Evolutionary conservation across 2,113 vertebrate genomes (phyloP).

Genomic region (Gymnogyps californianus): DNA sequence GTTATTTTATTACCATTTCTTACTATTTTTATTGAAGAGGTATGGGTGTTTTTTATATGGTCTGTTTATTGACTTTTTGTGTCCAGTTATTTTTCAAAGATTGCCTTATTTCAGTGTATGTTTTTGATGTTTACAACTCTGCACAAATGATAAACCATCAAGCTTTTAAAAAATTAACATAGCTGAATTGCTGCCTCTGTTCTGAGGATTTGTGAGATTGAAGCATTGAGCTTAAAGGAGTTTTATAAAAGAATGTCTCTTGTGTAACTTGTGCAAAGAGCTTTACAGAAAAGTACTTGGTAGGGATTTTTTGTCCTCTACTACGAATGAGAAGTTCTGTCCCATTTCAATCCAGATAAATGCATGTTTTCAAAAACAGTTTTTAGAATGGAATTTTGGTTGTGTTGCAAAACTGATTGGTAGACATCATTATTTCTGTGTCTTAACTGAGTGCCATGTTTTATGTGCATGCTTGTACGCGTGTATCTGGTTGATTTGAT

Average conservation of each 20-base stretch:
- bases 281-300: slow-evolving; percentile 19
- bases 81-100: slow-evolving; percentile 26
- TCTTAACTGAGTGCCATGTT: not conserved
- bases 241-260: slow-evolving; percentile 39
- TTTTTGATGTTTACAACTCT: not conserved
- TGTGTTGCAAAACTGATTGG: slow-evolving; percentile 3
- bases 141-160: slow-evolving; percentile 2
- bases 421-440: not conserved
- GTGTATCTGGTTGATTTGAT: not conserved
- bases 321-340: not conserved
- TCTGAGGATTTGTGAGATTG: slow-evolving; percentile 61
- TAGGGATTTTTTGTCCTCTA: not conserved
- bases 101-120: slow-evolving; percentile 23
- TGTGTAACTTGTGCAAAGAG: not conserved
- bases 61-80: slow-evolving; percentile 50
- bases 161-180: not conserved
- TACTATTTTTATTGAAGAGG: slow-evolving; percentile 14
- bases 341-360: not conserved
- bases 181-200: slow-evolving; percentile 43
- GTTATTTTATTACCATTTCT: slow-evolving; percentile 18
- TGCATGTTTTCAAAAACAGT: not conserved
- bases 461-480: not conserved
- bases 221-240: slow-evolving; percentile 15
- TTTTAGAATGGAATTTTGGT: not conserved
- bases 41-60: not conserved